phyloP scores from a whole-genome alignment of 1,140 invertebrate species.

The Drosophila teissieri region DNA sequence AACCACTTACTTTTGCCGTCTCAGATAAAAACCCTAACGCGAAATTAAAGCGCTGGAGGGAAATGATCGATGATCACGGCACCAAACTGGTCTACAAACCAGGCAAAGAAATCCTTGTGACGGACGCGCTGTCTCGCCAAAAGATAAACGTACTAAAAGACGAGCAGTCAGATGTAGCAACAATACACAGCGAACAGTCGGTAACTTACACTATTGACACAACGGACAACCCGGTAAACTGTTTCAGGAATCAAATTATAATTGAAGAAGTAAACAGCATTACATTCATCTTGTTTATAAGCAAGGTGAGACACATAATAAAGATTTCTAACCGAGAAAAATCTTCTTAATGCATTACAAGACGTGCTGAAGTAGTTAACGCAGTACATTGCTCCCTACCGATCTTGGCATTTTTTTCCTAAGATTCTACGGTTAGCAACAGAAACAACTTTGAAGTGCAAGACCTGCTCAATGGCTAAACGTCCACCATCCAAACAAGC shows the following conservation, averaged over 20 bases:
- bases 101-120: not conserved
- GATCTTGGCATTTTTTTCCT: no score
- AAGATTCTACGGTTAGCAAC: no score
- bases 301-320: not conserved
- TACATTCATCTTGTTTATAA: not conserved
- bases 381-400: no score
- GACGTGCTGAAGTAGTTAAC: no score
- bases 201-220: not conserved
- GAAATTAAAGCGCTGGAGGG: no score
- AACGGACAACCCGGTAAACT: slow-evolving; percentile 2
- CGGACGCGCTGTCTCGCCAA: not conserved
- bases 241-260: slow-evolving; percentile 3
- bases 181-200: slow-evolving; percentile 2
- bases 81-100: not conserved
- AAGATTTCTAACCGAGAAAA: not conserved
- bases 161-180: not conserved
- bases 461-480: no score
- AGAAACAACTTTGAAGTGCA: no score
- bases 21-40: no score
- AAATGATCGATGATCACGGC: no score
- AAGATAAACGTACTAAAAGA: not conserved
- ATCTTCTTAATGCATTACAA: no score
- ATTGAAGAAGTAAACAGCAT: not conserved
- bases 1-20: not conserved
- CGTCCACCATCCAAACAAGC: no score